Evolutionary conservation across 2,888 invertebrate species (phyloP).

Genomic region (Hypsopygia costalis): DNA sequence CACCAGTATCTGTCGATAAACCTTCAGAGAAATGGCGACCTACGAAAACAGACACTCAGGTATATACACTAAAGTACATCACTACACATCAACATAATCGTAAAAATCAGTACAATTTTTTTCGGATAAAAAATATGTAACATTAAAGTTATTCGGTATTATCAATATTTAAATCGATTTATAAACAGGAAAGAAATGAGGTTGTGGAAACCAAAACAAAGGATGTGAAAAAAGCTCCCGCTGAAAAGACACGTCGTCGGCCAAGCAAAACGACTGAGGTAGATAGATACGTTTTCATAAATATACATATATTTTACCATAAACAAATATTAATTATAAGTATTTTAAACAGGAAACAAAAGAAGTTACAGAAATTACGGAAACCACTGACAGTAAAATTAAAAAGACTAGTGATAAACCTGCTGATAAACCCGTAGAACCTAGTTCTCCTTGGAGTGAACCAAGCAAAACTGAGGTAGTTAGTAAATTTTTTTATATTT

Average conservation of each 20-base stretch:
- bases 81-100: conserved; percentile 15
- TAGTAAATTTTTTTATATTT: neutral
- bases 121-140: neutral
- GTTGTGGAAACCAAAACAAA: conserved; percentile 32
- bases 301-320: neutral
- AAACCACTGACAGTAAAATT: conserved; percentile 18
- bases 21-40: conserved; percentile 69
- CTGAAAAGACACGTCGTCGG: conserved; percentile 8
- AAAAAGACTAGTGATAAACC: conserved; percentile 29
- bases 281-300: neutral
- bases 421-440: conserved; percentile 33
- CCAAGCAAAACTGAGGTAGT: conserved; percentile 30
- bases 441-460: conserved; percentile 31
- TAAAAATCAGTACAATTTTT: conserved; percentile 7
- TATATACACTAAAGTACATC: conserved; percentile 32
- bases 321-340: conserved; percentile 4
- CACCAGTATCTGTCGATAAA: conserved; percentile 52
- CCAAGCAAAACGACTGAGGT: conserved; percentile 14
- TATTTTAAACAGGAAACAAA: conserved; percentile 25
- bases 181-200: conserved; percentile 38
- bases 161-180: conserved; percentile 8
- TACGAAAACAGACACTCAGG: conserved; percentile 60
- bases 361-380: conserved; percentile 18
- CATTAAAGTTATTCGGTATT: too few relatives aligned
- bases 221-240: conserved; percentile 30